These are phyloP conservation scores for Macropis europaea DNA, from an alignment of 2,888 invertebrate genomes.

Conservation along the genomic window DNA sequence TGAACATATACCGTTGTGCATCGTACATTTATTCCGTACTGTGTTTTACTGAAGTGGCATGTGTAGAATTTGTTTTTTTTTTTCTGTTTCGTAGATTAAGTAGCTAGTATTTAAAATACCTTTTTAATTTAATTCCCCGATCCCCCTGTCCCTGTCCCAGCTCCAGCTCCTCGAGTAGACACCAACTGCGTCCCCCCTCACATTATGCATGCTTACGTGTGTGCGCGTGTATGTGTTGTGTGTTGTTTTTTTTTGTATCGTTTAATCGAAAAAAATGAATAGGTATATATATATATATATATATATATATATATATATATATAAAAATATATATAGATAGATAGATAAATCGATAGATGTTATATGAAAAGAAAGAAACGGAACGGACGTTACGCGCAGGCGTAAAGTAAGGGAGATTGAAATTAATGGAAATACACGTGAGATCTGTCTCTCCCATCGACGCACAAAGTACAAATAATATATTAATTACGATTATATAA, in stretches of 20 bases:
- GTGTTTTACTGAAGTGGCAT: slow-evolving; percentile 70
- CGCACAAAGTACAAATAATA: slow-evolving; percentile 68
- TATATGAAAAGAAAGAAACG: no score
- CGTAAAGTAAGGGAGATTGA: slow-evolving; percentile 8
- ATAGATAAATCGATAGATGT: slow-evolving; percentile 9
- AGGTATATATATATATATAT: slow-evolving; percentile 4
- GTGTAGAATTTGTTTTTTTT: slow-evolving; percentile 67
- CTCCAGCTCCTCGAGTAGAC: slow-evolving; percentile 21
- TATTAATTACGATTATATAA: slow-evolving; percentile 48
- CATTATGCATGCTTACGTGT: slow-evolving; percentile 66
- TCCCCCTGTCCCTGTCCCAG: neutral
- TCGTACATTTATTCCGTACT: slow-evolving; percentile 62
- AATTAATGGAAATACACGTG: slow-evolving; percentile 8
- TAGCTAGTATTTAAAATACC: slow-evolving; percentile 66
- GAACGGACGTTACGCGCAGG: neutral
- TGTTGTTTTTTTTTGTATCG: slow-evolving; percentile 43
- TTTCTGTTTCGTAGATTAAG: slow-evolving; percentile 65
- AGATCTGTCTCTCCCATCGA: slow-evolving; percentile 63
- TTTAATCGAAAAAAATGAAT: slow-evolving; percentile 18
- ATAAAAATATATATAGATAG: slow-evolving; percentile 14
- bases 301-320: slow-evolving; percentile 6
- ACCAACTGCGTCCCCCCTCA: slow-evolving; percentile 39
- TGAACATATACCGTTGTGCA: slow-evolving; percentile 63
- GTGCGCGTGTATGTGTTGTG: slow-evolving; percentile 49
- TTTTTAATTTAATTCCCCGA: slow-evolving; percentile 52